These are phyloP conservation scores for Noctuana brunneofusca DNA, from an alignment of 2,888 invertebrate species.

Conservation along the genomic window DNA sequence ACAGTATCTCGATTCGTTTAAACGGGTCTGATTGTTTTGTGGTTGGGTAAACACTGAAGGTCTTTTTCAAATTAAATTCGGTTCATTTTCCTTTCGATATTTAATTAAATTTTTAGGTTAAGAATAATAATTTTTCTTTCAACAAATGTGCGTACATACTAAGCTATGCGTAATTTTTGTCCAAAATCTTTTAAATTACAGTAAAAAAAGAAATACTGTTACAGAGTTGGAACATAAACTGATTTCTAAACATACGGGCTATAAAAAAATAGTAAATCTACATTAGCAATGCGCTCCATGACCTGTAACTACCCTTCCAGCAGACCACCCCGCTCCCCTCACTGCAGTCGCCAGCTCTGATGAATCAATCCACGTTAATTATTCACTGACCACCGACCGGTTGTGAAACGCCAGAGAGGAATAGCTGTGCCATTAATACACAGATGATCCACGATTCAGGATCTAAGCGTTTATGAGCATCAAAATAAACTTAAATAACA, in stretches of 20 bases:
- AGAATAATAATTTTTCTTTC: no score
- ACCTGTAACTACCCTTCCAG: background rate
- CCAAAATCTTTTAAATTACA: no score
- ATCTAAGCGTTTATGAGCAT: no score
- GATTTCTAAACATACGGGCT: no score
- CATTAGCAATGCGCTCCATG: background rate
- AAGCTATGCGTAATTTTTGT: no score
- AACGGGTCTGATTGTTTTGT: background rate
- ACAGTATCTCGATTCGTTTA: background rate
- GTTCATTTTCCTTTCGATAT: no score
- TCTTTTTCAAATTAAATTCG: background rate
- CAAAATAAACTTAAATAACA: no score
- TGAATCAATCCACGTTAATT: constrained; percentile 7
- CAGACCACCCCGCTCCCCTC: background rate
- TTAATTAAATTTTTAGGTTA: no score
- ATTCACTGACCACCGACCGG: constrained; percentile 2
- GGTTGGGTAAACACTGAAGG: background rate
- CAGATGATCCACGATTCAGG: no score
- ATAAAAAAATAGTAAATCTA: background rate
- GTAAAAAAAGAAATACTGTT: no score
- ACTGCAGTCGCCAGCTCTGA: background rate
- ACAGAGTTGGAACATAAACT: no score
- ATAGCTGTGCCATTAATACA: background rate
- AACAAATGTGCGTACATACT: no score
- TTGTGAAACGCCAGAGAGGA: background rate